phyloP scores from a whole-genome alignment of 2,113 vertebrate genomes.

The Sialia sialis region DNA sequence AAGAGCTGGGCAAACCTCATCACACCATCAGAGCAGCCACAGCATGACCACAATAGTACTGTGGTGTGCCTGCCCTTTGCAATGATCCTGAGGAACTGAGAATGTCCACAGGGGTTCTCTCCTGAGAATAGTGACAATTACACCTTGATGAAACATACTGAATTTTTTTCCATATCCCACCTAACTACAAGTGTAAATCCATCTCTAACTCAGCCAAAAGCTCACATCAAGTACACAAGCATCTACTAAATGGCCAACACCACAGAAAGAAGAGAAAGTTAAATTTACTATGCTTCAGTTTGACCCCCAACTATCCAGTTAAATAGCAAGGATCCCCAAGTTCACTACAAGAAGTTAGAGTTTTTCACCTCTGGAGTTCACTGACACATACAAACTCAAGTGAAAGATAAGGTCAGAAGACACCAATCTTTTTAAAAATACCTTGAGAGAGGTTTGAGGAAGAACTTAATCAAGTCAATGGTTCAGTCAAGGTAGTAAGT shows the following conservation, averaged over 20 bases:
- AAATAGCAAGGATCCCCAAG: not conserved
- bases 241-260: not conserved
- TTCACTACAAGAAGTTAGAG: not conserved
- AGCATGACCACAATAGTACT: accelerated
- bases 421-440: not conserved
- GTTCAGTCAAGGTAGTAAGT: not conserved
- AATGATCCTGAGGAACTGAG: not conserved
- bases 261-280: not conserved
- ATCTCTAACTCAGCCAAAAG: not conserved
- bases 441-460: not conserved
- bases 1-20: not conserved
- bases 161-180: not conserved
- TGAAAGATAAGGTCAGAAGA: not conserved
- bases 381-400: not conserved
- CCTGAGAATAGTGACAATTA: not conserved
- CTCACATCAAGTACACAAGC: not conserved
- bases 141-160: not conserved
- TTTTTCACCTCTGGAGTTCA: not conserved
- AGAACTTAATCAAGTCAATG: not conserved
- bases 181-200: not conserved
- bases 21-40: not conserved
- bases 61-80: not conserved
- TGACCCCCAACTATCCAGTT: not conserved
- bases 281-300: not conserved
- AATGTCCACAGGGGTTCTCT: not conserved